Base-by-base conservation (phyloP, 1,140 invertebrate genomes). In the Goniozus legneri region DNA sequence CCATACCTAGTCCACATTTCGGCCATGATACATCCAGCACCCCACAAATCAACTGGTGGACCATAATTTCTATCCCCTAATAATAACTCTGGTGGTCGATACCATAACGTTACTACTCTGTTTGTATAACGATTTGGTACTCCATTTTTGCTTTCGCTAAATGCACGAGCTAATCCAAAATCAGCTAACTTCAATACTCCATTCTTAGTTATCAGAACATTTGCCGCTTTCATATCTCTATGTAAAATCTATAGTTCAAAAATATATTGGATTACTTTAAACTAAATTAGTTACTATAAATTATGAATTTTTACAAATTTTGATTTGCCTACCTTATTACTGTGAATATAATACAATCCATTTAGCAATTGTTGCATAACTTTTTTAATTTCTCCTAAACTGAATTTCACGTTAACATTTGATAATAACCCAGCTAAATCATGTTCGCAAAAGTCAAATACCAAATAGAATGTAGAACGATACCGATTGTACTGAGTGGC, bases 391-490 rank as follows among this genome's bases (percentile, higher is more conserved):
- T 99, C 95, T 4, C 92, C 93, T 58, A 98, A 80, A 79, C 85
- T 87, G 71, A 99, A 98, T 80, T 96, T 96, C 0, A 99, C 95
- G 72, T 95, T 94, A 4, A 88, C 86, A 76, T 98, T 98, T 7
- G 92, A 97, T 3, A 99, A 71, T 21, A 99, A 78, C 4, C 97
- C 97, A 20, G 97, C 97, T 35, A 99, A 78, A 78, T 99, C 97
- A 67, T 99, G 97, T 71, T 99, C 97, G 77, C 96, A 98, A 67
- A 99, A 99, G 58, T 99, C 96, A 77, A 99, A 99, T 1, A 99
- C 91, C 48, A 99, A 77, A 69, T 95, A 99, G 69, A 99, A 99
- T 0, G 94, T 98, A 3, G 92, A 94, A 50, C 90, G 81, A 69
- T 87, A 93, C 52, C 89, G 85, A 71, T 97, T 98, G 52, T 85